Evolutionary conservation across 2,797 vertebrate species (phyloP), one percentile per base, ranked within the genome.

Genomic region (Notoglanidium macrostoma): DNA sequence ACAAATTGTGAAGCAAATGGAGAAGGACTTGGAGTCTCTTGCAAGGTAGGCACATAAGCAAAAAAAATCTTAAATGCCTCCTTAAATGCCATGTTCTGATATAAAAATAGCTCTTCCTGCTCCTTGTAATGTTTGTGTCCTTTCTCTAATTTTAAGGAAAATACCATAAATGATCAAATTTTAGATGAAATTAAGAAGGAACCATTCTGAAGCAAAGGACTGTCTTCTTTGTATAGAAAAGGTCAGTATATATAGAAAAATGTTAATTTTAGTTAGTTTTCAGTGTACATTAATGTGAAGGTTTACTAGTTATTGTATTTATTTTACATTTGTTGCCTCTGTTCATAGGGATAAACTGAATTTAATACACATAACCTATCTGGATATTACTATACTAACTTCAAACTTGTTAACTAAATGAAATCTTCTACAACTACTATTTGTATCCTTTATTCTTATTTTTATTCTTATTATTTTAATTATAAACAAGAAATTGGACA

Each of bases 31-130:
- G 91, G 89, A 70, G 8, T 89, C 1, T 89, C 87, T 86, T 87
- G 21, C 91, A 89, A 93, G 94, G 96, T 95, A 84, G 87, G 92
- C 26, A 46, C 4, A 80, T 40, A 44, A 46, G 49, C 67, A 29
- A 40, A 14, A 21, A 67, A 78, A 65, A 57, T 2, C 6, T 63
- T 65, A 29, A 63, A 29, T 65, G 19, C 23, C 15, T 72, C 40
- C 40, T 85, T 76, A 7, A 40, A 40, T 40, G 40, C 40, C 29
- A 32, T 19, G 32, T 44, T 6, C 23, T 84, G 11, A 51, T 82
- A 40, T 65, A 40, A 76, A 73, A 73, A 59, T 40, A 55, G 61
- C 7, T 57, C 0, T 87, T 79, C 79, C 3, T 61, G 83, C 6
- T 10, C 0, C 19, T 81, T 73, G 35, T 21, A 40, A 81, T 32